Conservation (phyloP, 1,140 invertebrate species). For the Chironomus striatipennis region DNA sequence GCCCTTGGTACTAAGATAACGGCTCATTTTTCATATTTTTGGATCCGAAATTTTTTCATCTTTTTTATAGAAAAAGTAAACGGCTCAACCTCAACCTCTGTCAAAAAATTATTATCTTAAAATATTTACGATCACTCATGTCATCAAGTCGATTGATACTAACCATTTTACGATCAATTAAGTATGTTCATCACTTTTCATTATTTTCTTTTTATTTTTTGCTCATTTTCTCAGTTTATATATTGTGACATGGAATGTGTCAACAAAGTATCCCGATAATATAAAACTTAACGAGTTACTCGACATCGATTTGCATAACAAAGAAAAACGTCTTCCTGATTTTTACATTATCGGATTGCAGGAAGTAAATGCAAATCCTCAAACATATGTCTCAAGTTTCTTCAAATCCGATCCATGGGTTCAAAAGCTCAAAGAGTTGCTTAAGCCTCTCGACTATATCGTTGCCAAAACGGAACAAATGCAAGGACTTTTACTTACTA, state of each 20-base stretch:
- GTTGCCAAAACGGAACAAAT: constrained; percentile 66
- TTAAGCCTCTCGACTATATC: constrained; percentile 63
- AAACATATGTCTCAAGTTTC: constrained; percentile 70
- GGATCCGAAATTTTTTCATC: no score
- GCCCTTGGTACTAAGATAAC: no score
- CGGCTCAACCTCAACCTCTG: no score
- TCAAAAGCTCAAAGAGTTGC: constrained; percentile 56
- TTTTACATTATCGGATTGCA: constrained; percentile 79
- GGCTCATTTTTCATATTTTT: no score
- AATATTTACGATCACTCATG: no score
- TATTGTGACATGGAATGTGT: constrained; percentile 78
- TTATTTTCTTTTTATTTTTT: neutral
- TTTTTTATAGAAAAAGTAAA: no score
- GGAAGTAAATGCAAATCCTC: constrained; percentile 81
- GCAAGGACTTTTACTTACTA: constrained; percentile 66
- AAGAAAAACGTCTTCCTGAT: constrained; percentile 57
- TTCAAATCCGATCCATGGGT: constrained; percentile 82
- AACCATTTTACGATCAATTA: no score
- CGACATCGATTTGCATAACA: constrained; percentile 50
- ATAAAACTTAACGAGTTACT: constrained; percentile 59
- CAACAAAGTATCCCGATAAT: constrained; percentile 57
- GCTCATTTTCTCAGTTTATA: constrained; percentile 50
- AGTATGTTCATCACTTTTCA: neutral
- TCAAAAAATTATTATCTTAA: no score
- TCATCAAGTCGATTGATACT: no score